Base-by-base conservation (phyloP, 1,140 invertebrate genomes). In the Leptinotarsa defecta region DNA sequence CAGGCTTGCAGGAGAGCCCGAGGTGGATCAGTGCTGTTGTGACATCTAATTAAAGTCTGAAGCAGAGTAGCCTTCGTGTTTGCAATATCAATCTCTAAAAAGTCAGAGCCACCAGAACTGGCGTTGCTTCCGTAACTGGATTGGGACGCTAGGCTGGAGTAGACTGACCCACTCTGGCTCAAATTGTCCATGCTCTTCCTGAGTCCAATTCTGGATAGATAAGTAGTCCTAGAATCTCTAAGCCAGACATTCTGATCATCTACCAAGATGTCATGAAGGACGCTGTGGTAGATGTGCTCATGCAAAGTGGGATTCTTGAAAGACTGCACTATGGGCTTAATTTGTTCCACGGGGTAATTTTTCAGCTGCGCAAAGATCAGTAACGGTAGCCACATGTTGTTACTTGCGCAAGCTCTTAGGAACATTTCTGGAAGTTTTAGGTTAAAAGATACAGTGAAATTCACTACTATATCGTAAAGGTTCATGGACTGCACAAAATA, bases 21-120 rank as follows among this genome's bases (percentile, higher is more conserved):
- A 1, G 91, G 90, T 63, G 91, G 91, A 85, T 92, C 91, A 78
- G 89, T 89, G 69, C 90, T 91, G 48, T 91, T 89, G 79, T 92
- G 91, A 79, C 91, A 92, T 27, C 88, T 87, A 5, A 91, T 87
- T 65, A 91, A 87, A 69, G 87, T 88, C 68, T 90, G 86, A 87
- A 91, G 89, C 24, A 92, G 80, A 78, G 91, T 89, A 17, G 88
- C 84, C 48, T 86, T 86, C 73, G 86, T 81, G 74, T 83, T 80
- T 15, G 76, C 79, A 69, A 79, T 77, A 74, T 84, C 83, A 70
- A 81, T 79, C 73, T 84, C 84, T 34, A 83, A 78, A 69, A 81
- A 74, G 72, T 84, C 82, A 3, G 80, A 83, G 24, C 74, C 74
- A 4, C 68, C 34, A 76, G 77, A 74, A 80, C 84, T 70, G 71